phyloP scores from a whole-genome alignment of 2,888 invertebrate species.

The Orchesella flavescens region DNA sequence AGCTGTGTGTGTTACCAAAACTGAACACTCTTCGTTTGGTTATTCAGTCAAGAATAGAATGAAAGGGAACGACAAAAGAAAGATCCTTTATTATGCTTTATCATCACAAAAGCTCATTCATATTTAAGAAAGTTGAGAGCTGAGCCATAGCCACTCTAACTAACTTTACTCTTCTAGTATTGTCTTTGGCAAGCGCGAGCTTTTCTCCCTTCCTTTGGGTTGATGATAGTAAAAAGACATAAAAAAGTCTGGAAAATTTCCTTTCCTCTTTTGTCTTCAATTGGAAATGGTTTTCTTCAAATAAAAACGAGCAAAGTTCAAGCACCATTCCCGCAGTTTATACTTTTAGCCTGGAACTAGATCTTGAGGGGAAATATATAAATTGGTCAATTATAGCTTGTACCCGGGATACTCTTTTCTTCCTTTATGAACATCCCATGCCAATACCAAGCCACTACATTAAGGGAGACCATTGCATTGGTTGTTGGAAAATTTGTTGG shows the following conservation, averaged over 20 bases:
- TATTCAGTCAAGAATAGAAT: too few species aligned
- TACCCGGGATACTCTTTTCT: background rate
- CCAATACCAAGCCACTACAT: too few species aligned
- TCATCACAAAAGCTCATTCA: background rate
- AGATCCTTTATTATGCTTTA: background rate
- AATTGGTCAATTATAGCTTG: constrained; percentile 36
- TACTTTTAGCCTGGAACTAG: background rate
- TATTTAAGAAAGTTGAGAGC: background rate
- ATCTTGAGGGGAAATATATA: constrained; percentile 1
- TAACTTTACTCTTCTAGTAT: background rate
- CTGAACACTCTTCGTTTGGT: too few species aligned
- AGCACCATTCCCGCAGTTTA: background rate
- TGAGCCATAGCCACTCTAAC: background rate
- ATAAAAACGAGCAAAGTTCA: constrained; percentile 20
- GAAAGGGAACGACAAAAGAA: too few species aligned
- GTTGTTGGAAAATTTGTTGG: constrained; percentile 27
- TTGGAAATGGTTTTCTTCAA: background rate
- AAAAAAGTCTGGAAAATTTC: too few species aligned
- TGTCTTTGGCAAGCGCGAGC: background rate
- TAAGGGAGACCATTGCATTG: background rate
- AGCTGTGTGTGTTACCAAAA: too few species aligned
- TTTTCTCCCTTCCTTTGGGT: background rate
- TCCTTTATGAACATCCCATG: background rate
- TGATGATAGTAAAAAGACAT: too few species aligned
- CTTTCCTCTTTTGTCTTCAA: too few species aligned